Conservation (phyloP, 2,888 invertebrate genomes). For the Leptinotarsa tumamoca region DNA sequence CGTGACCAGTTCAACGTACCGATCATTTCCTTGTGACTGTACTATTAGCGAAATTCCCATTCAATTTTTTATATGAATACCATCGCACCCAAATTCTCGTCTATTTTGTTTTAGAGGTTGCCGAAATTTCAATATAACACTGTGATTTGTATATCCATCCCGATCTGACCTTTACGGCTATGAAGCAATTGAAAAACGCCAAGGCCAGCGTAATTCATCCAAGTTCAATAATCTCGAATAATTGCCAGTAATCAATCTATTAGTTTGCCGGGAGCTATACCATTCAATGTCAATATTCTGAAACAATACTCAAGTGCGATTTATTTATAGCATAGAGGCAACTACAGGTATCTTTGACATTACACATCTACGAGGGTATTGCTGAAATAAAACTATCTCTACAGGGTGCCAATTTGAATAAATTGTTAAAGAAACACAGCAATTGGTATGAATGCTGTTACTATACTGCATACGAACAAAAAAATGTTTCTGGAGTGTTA, state of each 20-base stretch:
- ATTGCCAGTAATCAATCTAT: constrained; percentile 42
- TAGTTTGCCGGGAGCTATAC: constrained; percentile 38
- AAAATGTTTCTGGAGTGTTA: too few species aligned
- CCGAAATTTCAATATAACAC: constrained; percentile 3
- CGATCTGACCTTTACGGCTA: constrained; percentile 12
- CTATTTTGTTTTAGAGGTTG: background rate
- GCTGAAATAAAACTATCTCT: background rate
- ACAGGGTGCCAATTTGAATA: too few species aligned
- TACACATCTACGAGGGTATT: background rate
- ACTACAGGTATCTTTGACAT: background rate
- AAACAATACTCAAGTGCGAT: constrained; percentile 14
- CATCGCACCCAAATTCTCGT: background rate
- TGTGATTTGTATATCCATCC: constrained; percentile 3
- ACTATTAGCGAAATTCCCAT: background rate
- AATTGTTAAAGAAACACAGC: too few species aligned
- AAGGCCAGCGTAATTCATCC: constrained; percentile 26
- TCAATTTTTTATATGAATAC: background rate
- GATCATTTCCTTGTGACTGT: background rate
- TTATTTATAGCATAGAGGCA: background rate
- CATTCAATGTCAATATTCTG: constrained; percentile 36
- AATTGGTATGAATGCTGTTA: too few species aligned
- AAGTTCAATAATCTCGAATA: constrained; percentile 45
- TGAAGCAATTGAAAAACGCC: constrained; percentile 4
- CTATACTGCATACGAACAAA: too few species aligned
- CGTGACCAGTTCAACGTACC: background rate